These are phyloP conservation scores for Tetramorium simillimum DNA, from an alignment of 1,140 invertebrate species.

Conservation along the genomic window DNA sequence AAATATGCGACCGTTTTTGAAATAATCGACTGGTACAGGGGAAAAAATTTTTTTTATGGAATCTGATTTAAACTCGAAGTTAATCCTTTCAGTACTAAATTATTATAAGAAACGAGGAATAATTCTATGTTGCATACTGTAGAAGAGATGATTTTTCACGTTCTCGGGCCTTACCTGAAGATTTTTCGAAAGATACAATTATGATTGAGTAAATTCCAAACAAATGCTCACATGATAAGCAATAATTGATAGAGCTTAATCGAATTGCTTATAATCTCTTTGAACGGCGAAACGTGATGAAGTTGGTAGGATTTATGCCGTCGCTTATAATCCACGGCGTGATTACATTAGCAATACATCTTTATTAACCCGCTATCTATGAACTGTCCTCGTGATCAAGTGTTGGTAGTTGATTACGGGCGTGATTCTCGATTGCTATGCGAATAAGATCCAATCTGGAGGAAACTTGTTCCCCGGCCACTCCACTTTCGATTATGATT, in stretches of 20 bases:
- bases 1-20: not conserved
- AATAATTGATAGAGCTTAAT: conserved; percentile 44
- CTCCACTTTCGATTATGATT: conserved; percentile 56
- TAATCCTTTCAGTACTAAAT: not conserved
- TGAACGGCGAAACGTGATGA: conserved; percentile 5
- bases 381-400: conserved; percentile 55
- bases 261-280: conserved; percentile 30
- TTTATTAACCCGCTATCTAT: conserved; percentile 56
- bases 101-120: not conserved
- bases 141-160: not conserved
- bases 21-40: not conserved
- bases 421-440: conserved; percentile 27
- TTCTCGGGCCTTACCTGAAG: not conserved
- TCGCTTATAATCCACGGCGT: conserved; percentile 33
- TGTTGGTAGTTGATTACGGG: conserved; percentile 45
- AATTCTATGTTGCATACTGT: not conserved
- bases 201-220: conserved; percentile 7
- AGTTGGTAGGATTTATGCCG: conserved; percentile 28
- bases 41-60: not conserved
- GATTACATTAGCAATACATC: conserved; percentile 54
- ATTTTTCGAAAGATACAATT: not conserved
- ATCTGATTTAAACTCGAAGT: not conserved
- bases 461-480: conserved; percentile 35
- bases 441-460: conserved; percentile 48
- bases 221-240: not conserved